Percentiles rank a stretch among this genome's conserved stretches.
Conservation (phyloP, 2,888 invertebrate genomes). For the Caenorhabditis becei region DNA sequence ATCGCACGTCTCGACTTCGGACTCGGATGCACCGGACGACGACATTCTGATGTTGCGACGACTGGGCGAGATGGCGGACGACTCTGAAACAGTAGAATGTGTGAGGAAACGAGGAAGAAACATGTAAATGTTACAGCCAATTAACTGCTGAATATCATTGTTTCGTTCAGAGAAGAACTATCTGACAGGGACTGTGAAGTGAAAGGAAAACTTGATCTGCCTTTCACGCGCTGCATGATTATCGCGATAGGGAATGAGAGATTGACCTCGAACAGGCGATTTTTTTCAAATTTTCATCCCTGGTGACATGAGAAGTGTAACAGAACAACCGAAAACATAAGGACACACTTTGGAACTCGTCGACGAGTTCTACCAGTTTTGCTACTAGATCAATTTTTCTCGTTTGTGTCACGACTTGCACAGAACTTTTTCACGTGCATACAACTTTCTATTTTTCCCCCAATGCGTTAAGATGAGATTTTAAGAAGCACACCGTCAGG, state of each 20-base stretch:
- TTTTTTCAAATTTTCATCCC: background rate
- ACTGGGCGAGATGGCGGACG: slow-evolving; percentile 54
- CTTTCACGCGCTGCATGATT: slow-evolving; percentile 21
- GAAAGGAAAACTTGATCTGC: slow-evolving; percentile 36
- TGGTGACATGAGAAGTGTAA: no score
- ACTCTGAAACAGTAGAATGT: slow-evolving; percentile 42
- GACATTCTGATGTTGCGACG: slow-evolving; percentile 54
- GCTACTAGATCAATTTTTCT: no score
- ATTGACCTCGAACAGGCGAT: background rate
- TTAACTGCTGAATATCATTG: slow-evolving; percentile 7
- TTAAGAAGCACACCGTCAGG: background rate
- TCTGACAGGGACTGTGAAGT: slow-evolving; percentile 10
- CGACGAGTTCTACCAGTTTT: background rate
- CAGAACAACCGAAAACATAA: background rate
- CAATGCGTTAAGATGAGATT: no score
- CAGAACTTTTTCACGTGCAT: no score
- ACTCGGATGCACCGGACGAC: slow-evolving; percentile 63
- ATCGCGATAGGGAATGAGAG: slow-evolving; percentile 15
- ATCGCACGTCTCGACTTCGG: slow-evolving; percentile 64
- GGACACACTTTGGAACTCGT: no score
- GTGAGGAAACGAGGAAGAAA: background rate
- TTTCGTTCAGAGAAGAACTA: slow-evolving; percentile 7
- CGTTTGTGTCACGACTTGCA: no score
- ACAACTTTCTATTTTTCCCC: no score
- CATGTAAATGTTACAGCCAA: slow-evolving; percentile 7